phyloP scores from a whole-genome alignment of 37 sponge, comb jelly and placozoan genomes.

The Axinella damicornis region DNA sequence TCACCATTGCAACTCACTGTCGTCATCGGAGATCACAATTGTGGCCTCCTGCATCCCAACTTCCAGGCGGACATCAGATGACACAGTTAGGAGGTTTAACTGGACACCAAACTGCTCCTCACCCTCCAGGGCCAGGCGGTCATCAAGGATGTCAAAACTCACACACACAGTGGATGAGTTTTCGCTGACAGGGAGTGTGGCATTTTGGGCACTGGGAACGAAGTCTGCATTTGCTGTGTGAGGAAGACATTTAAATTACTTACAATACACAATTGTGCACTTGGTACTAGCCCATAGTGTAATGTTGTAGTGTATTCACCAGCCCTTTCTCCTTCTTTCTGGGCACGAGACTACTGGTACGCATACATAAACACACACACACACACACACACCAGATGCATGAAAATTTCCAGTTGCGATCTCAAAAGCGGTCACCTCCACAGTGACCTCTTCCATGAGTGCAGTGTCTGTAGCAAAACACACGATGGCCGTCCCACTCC shows the following conservation, averaged over 20 bases:
- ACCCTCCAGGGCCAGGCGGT: constrained; percentile 11
- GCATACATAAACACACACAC: no score
- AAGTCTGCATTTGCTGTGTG: neutral
- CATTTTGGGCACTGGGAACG: neutral
- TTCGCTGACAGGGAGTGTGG: neutral
- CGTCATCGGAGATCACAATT: neutral
- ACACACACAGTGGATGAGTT: constrained; percentile 1
- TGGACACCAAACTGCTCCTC: neutral
- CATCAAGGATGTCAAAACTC: neutral
- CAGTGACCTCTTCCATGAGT: constrained; percentile 6
- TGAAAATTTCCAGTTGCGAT: neutral
- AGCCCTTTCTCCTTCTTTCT: no score
- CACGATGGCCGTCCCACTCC: neutral
- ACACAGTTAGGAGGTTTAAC: neutral
- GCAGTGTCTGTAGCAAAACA: neutral
- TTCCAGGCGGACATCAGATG: neutral
- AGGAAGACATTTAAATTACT: neutral
- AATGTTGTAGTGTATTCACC: no score
- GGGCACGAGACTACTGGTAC: no score
- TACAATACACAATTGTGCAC: no score
- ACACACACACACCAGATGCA: constrained; percentile 11
- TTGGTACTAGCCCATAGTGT: no score
- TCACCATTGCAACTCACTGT: neutral
- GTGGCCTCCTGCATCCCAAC: neutral
- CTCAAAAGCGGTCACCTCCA: neutral